phyloP scores from a whole-genome alignment of 2,888 invertebrate species.

The Luffia ferchaultella region DNA sequence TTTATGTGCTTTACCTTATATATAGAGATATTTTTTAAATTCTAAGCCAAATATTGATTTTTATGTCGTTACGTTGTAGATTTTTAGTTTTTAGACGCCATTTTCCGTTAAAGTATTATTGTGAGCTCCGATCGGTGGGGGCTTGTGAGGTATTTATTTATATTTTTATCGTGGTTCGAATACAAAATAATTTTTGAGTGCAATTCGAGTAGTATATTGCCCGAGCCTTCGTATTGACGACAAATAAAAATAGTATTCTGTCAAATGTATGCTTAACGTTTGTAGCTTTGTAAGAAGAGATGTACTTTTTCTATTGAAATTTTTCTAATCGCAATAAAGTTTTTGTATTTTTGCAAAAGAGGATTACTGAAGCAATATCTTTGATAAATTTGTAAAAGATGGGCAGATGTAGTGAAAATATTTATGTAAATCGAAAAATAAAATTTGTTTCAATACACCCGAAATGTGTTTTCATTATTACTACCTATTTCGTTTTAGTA shows the following conservation, averaged over 20 bases:
- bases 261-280: constrained; percentile 52
- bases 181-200: background rate
- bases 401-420: constrained; percentile 42
- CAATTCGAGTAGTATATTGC: background rate
- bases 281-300: constrained; percentile 38
- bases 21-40: constrained; percentile 41
- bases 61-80: constrained; percentile 45
- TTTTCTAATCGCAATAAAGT: constrained; percentile 48
- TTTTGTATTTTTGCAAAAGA: constrained; percentile 61
- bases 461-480: constrained; percentile 11
- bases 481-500: too few species aligned
- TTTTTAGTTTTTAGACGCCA: constrained; percentile 38
- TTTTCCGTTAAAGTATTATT: constrained; percentile 58
- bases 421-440: constrained; percentile 56
- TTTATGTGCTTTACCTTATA: constrained; percentile 61
- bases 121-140: constrained; percentile 36
- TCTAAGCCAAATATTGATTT: constrained; percentile 66
- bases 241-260: constrained; percentile 31
- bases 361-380: constrained; percentile 58
- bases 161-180: constrained; percentile 19
- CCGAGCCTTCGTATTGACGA: constrained; percentile 15
- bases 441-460: constrained; percentile 60
- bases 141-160: constrained; percentile 49
- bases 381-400: constrained; percentile 42
- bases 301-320: constrained; percentile 55